phyloP scores from a whole-genome alignment of 2,797 vertebrate genomes.

The Anguilla obscura region DNA sequence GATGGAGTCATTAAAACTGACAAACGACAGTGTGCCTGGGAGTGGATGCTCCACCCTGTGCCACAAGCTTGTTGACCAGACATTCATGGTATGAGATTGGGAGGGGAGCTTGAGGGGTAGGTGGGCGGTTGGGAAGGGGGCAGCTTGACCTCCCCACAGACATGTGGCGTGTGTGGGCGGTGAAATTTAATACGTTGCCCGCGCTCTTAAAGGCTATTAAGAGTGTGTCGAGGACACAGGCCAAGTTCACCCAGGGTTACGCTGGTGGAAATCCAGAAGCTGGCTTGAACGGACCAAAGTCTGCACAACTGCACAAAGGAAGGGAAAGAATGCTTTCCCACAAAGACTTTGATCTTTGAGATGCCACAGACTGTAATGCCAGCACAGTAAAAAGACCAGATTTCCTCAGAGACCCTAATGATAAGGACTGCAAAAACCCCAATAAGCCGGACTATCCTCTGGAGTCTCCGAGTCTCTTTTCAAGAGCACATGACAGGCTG shows the following conservation, averaged over 20 bases:
- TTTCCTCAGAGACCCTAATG: not conserved
- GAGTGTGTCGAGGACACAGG: not conserved
- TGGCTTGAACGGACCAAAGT: not conserved
- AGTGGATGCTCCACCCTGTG: not conserved
- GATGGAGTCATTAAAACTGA: slow-evolving; percentile 17
- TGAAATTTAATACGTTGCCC: slow-evolving; percentile 30
- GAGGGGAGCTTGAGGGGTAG: not conserved
- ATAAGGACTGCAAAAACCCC: not conserved
- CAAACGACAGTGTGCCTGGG: not conserved
- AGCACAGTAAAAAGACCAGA: not conserved
- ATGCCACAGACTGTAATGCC: not conserved
- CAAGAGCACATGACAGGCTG: not conserved
- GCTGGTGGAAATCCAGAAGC: not conserved
- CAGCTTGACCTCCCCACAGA: slow-evolving; percentile 1
- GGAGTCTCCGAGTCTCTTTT: not conserved
- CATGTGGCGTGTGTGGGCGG: slow-evolving; percentile 19
- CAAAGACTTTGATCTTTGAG: not conserved
- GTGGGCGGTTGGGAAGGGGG: not conserved
- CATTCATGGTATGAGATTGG: not conserved
- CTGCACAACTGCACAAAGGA: not conserved
- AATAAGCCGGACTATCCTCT: not conserved
- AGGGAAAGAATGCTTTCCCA: not conserved
- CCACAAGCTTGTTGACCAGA: slow-evolving; percentile 7
- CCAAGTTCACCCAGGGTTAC: slow-evolving; percentile 22
- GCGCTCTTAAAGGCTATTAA: slow-evolving; percentile 8